phyloP scores from a whole-genome alignment of 2,113 vertebrate species.

The Glaucidium brasilianum region DNA sequence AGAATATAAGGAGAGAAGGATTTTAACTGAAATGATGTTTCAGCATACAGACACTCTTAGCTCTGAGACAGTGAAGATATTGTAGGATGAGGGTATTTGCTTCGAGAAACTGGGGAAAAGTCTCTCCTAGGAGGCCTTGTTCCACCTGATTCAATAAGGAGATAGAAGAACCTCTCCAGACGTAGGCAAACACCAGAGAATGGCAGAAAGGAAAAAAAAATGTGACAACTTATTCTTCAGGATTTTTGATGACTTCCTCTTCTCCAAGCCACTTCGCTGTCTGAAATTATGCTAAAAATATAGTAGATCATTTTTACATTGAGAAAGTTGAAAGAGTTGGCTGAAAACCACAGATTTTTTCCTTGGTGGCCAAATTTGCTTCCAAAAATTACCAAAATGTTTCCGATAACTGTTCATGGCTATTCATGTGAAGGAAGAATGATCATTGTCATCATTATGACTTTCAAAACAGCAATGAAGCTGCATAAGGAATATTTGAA shows the following conservation, averaged over 20 bases:
- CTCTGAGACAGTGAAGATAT: background rate
- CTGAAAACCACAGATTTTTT: background rate
- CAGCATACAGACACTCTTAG: background rate
- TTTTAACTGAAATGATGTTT: background rate
- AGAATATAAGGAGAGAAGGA: background rate
- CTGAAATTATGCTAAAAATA: background rate
- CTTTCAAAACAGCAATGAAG: background rate
- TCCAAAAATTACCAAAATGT: background rate
- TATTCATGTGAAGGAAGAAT: background rate
- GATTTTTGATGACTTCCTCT: background rate
- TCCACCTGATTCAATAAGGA: background rate
- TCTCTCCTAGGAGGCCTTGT: background rate
- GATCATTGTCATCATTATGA: background rate
- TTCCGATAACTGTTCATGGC: background rate
- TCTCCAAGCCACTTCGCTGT: background rate
- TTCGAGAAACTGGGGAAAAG: background rate
- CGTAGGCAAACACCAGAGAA: background rate
- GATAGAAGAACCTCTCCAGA: background rate
- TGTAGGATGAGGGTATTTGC: fast-evolving
- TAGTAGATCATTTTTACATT: background rate
- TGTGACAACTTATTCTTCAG: background rate
- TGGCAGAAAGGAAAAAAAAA: background rate
- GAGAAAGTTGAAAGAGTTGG: background rate
- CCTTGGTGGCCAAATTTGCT: background rate
- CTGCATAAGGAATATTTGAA: background rate